Evolutionary conservation across 2,888 invertebrate species (phyloP).

Genomic region (Conomelus anceps): DNA sequence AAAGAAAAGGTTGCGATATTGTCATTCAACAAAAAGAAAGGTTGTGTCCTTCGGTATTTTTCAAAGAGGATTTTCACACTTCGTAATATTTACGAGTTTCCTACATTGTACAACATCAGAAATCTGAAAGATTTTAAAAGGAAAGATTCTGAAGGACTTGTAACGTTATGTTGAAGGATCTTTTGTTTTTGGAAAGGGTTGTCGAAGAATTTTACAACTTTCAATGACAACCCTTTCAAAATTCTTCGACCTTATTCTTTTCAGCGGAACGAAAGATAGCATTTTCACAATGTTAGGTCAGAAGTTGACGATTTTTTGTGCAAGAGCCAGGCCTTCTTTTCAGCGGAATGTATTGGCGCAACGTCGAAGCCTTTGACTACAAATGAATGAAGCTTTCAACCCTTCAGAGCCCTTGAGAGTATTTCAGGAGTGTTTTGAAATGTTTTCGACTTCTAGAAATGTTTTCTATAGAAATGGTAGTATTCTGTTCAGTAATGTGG

Average conservation of each 20-base stretch:
- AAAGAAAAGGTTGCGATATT: not conserved
- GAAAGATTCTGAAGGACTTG: not conserved
- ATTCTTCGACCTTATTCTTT: not conserved
- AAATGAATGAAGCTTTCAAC: not conserved
- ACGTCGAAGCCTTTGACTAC: not conserved
- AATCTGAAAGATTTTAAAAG: not conserved
- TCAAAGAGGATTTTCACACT: not conserved
- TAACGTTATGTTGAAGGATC: not conserved
- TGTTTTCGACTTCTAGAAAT: not conserved
- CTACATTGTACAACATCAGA: not conserved
- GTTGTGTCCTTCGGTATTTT: not conserved
- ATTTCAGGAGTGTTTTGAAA: not conserved
- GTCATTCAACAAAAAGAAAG: not conserved
- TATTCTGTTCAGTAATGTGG: no score
- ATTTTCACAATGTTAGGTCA: not conserved
- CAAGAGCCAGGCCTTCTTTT: not conserved
- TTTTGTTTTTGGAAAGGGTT: not conserved
- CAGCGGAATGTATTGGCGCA: not conserved
- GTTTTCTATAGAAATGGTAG: not conserved
- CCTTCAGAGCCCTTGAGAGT: not conserved
- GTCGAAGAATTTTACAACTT: not conserved
- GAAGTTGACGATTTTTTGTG: not conserved
- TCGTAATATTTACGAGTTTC: not conserved
- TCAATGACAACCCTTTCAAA: not conserved
- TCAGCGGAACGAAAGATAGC: not conserved